A percentile compares a stretch with the other conserved stretches of the same genome.
Evolutionary conservation across 2,888 invertebrate species (phyloP).

Genomic region (Drosophila nr. fundita): DNA sequence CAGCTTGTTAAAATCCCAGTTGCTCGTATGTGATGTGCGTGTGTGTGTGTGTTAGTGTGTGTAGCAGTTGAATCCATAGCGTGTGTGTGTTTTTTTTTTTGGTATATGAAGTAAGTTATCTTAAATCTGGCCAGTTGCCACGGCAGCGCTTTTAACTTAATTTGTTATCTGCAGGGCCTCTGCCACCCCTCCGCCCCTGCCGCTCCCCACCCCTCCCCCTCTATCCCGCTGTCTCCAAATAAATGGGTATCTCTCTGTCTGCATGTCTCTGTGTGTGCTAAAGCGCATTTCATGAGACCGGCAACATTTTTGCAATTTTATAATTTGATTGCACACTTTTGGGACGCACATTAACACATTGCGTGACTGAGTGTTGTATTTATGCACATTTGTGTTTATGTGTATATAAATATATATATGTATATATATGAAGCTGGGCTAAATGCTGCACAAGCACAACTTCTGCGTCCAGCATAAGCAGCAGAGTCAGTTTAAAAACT

Average conservation of each 20-base stretch:
- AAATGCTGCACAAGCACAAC: constrained; percentile 46
- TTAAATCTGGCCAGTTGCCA: constrained; percentile 59
- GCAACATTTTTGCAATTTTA: constrained; percentile 66
- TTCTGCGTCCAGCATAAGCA: constrained; percentile 49
- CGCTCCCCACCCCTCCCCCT: background rate
- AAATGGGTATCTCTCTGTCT: constrained; percentile 5
- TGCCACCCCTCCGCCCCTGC: background rate
- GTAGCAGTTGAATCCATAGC: constrained; percentile 5
- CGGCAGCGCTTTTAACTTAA: constrained; percentile 72
- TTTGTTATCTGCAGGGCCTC: constrained; percentile 52
- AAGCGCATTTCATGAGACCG: constrained; percentile 46
- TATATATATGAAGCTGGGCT: constrained; percentile 23
- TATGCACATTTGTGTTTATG: background rate
- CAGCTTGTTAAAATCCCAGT: constrained; percentile 71
- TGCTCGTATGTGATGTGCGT: constrained; percentile 3
- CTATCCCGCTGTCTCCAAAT: constrained; percentile 1
- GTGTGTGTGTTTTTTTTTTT: constrained; percentile 1
- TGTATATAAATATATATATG: background rate
- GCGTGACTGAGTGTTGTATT: constrained; percentile 24
- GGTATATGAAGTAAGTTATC: constrained; percentile 48
- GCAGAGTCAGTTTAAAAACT: constrained; percentile 26
- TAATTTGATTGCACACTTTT: constrained; percentile 76
- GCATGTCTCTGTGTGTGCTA: background rate
- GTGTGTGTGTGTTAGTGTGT: constrained; percentile 10
- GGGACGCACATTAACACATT: constrained; percentile 68